These are phyloP conservation scores for Geophilus truncorum DNA, from an alignment of 2,888 invertebrate species.

Conservation along the genomic window DNA sequence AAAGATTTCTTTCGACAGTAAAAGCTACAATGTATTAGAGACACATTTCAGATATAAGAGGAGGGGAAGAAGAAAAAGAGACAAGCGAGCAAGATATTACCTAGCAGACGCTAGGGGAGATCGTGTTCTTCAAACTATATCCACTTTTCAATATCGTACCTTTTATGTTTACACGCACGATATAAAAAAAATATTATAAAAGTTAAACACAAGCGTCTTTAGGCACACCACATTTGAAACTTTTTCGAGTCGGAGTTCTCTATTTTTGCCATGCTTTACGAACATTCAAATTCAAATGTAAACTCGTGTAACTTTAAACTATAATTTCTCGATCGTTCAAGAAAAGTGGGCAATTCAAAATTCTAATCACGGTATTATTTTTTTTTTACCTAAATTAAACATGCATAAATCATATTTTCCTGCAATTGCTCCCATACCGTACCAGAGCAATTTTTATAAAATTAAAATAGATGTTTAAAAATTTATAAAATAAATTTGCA, in stretches of 20 bases:
- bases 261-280: too few relatives aligned
- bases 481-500: too few relatives aligned
- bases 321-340: too few relatives aligned
- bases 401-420: too few relatives aligned
- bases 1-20: conserved; percentile 27
- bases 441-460: neutral
- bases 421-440: neutral
- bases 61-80: conserved; percentile 16
- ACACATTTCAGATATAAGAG: conserved; percentile 22
- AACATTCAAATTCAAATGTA: neutral
- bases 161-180: neutral
- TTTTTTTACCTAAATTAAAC: too few relatives aligned
- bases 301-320: too few relatives aligned
- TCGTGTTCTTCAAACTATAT: conserved; percentile 19
- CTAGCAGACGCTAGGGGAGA: conserved; percentile 12
- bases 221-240: too few relatives aligned
- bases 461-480: too few relatives aligned
- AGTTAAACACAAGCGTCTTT: neutral
- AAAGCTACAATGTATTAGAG: conserved; percentile 27
- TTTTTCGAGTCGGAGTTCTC: too few relatives aligned
- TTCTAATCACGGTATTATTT: too few relatives aligned
- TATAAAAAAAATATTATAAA: neutral
- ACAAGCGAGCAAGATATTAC: conserved; percentile 21
- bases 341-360: too few relatives aligned
- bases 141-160: conserved; percentile 11